Evolutionary conservation across 2,797 vertebrate species (phyloP).

Genomic region (Mus minutoides): DNA sequence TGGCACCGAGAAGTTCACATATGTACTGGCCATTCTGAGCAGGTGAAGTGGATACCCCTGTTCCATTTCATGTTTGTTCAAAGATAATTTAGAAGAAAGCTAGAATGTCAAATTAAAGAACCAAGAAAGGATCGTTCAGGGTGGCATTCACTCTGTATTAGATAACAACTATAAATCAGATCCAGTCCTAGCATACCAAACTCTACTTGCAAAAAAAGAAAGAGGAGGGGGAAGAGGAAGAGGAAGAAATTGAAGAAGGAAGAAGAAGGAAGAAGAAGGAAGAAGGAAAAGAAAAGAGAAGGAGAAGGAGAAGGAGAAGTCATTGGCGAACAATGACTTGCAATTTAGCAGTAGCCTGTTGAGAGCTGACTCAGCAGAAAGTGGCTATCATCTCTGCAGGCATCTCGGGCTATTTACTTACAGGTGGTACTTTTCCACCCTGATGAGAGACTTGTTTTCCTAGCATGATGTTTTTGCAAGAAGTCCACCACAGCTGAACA

Average conservation of each 20-base stretch:
- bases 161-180: background rate
- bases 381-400: too few relatives aligned
- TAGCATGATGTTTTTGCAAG: too few relatives aligned
- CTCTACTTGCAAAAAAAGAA: background rate
- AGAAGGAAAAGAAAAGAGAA: background rate
- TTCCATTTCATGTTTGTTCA: background rate
- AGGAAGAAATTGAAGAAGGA: background rate
- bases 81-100: background rate
- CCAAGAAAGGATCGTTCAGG: background rate
- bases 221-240: background rate
- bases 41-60: background rate
- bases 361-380: too few relatives aligned
- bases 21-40: background rate
- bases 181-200: background rate
- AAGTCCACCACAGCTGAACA: too few relatives aligned
- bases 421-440: too few relatives aligned
- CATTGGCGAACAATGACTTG: background rate
- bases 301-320: background rate
- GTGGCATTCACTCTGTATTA: background rate
- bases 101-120: background rate
- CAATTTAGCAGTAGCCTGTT: background rate
- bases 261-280: too few relatives aligned
- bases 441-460: too few relatives aligned
- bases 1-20: background rate
- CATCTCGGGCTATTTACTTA: too few relatives aligned